Evolutionary conservation across 2,113 vertebrate species (phyloP), one percentile per base, ranked within the genome.

Genomic region (Prunella fulvescens): DNA sequence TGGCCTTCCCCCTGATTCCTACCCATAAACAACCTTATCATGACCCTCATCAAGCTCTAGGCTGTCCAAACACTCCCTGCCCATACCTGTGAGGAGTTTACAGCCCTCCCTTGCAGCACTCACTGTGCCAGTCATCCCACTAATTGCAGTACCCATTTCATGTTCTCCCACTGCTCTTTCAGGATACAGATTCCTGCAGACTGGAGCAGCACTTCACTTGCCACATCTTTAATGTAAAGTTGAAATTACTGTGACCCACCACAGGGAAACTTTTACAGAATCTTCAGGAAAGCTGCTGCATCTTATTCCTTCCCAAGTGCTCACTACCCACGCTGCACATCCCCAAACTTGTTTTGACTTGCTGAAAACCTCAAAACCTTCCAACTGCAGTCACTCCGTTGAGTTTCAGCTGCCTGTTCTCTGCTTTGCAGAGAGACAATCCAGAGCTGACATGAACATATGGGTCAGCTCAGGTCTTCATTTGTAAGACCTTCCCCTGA

Each of bases 301-400:
- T 48, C 70, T 76, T n/a, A 25, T 20, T 71, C 44, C 72, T 72
- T 77, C 44, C 81, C 87, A 85, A 74, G 77, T 37, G n/a, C 57
- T 72, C 65, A 50, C 74, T 76, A 44, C 66, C 78, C 81, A 85
- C 19, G 1, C 57, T 61, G 42, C 44, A 39, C 57, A 79, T 81
- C 81, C 84, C 56, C 74, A 65, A 88, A 65, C 88, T 50, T 92
- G 87, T 85, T 86, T 7, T 33, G 35, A 66, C 92, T 74, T 90
- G 92, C 70, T 80, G 19, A 35, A 85, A 69, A 91, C 33, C 44
- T 65, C 56, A 23, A 45, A 78, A 37, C 72, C 45, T 86, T 22
- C 14, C 23, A 51, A 19, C 19, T 71, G 16, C 5, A 54, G 73
- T 25, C 1, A 0, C 40, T 45, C 39, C 14, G 35, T 4, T 2